Conservation (phyloP, 1,140 invertebrate species). For the Danaus melanippus region DNA sequence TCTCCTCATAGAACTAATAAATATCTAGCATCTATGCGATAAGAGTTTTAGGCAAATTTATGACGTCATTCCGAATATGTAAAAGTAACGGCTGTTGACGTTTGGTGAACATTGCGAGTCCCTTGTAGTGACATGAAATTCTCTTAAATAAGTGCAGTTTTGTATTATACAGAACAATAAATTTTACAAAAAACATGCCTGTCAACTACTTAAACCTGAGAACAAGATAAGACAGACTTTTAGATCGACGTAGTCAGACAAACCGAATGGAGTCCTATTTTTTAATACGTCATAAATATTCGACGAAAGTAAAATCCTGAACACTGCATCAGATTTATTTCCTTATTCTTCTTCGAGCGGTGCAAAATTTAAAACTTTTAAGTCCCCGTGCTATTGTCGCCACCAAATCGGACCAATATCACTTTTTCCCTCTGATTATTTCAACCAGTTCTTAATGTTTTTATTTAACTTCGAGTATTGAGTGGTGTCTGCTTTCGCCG, state of each 20-base stretch:
- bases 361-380: conserved; percentile 20
- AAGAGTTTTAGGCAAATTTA: no score
- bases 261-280: conserved; percentile 9
- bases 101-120: no score
- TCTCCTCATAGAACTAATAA: no score
- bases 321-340: conserved; percentile 21
- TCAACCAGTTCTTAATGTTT: conserved; percentile 64
- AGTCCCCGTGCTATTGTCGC: conserved; percentile 28
- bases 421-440: conserved; percentile 61
- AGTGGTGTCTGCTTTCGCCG: conserved; percentile 57
- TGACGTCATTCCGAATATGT: no score
- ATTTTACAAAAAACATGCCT: not conserved
- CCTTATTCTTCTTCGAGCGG: conserved; percentile 19
- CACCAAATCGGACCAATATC: conserved; percentile 57
- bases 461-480: conserved; percentile 65
- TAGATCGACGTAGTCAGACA: conserved; percentile 10
- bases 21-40: no score
- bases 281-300: conserved; percentile 14
- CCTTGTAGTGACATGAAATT: conserved; percentile 1
- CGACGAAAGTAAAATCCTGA: conserved; percentile 15
- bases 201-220: conserved; percentile 7
- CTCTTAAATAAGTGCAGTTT: no score
- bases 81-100: no score
- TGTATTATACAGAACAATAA: no score
- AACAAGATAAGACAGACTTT: conserved; percentile 10